phyloP scores from a whole-genome alignment of 1,140 invertebrate genomes.

The Antheraea pernyi region DNA sequence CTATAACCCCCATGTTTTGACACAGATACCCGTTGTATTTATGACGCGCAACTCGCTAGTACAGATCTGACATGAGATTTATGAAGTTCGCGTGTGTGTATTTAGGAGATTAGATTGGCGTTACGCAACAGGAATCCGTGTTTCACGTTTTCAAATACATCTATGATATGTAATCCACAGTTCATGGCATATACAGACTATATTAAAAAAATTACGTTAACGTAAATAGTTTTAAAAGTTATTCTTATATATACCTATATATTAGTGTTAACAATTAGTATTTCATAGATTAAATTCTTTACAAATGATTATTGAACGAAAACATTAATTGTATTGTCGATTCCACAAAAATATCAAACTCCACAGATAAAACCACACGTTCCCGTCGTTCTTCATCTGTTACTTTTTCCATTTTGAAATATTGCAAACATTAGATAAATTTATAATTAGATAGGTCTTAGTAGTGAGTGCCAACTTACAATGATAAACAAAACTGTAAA shows the following conservation, averaged over 20 bases:
- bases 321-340: too few relatives aligned
- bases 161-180: constrained; percentile 20
- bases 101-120: constrained; percentile 64
- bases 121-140: constrained; percentile 45
- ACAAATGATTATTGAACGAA: too few relatives aligned
- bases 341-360: too few relatives aligned
- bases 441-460: too few relatives aligned
- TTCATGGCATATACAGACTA: background rate
- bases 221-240: too few relatives aligned
- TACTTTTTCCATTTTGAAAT: too few relatives aligned
- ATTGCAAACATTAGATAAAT: too few relatives aligned
- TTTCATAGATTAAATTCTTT: too few relatives aligned
- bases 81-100: constrained; percentile 75
- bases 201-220: background rate
- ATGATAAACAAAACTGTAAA: background rate
- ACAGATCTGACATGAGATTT: constrained; percentile 69
- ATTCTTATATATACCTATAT: too few relatives aligned
- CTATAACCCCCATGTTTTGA: constrained; percentile 75
- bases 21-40: constrained; percentile 66
- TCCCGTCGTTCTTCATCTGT: too few relatives aligned
- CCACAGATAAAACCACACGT: too few relatives aligned
- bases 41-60: constrained; percentile 62
- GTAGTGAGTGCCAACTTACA: background rate
- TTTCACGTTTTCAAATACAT: constrained; percentile 19
- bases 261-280: too few relatives aligned